Base-by-base conservation (phyloP, 2,113 vertebrate species). In the Herpetotheres cachinnans region DNA sequence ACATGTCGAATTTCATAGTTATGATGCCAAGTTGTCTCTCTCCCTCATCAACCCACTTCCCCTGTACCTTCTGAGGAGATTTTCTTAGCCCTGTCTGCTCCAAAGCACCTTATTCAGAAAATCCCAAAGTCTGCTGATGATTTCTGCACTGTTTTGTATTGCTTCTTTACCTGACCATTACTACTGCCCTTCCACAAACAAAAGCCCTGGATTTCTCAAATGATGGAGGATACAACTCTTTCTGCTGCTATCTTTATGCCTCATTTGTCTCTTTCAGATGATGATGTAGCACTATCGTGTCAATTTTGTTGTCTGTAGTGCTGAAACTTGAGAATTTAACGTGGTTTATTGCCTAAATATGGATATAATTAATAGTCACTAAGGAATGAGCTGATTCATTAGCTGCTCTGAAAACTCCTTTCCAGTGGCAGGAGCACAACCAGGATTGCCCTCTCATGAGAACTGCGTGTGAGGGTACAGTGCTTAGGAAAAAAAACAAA, bases 391-490 rank as follows among this genome's bases (percentile, higher is more conserved):
- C 7, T 1, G 8, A 40, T 67, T 78, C 29, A 58, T 63, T 63
- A 78, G 18, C 38, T 83, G 20, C 30, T 81, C 63, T 84, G 67
- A 89, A 86, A 77, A 67, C 2, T 50, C 17, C 38, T 94, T 90
- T 72, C 21, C 29, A 70, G 67, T 2, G 2, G 5, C 34, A 88
- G 56, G 15, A 82, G 4, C 4, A 3, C 62, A 77, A 90, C 18
- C 3, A 63, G 17, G 19, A 56, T 40, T 78, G 18, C 20, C 15
- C 2, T 86, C 11, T 73, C 10, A 1, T 27, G 30, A 66, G 29
- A 8, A 2, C 18, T 20, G 7, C 0, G 1, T 10, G 5, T 2
- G 7, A 73, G 22, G 3, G 16, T 32, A 32, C 7, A 44, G 18
- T 20, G 18, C 13, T 42, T 34, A 55, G 15, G 6, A 4, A 15